Conservation (phyloP, 2,113 vertebrate species). For the Trichechus manatus region DNA sequence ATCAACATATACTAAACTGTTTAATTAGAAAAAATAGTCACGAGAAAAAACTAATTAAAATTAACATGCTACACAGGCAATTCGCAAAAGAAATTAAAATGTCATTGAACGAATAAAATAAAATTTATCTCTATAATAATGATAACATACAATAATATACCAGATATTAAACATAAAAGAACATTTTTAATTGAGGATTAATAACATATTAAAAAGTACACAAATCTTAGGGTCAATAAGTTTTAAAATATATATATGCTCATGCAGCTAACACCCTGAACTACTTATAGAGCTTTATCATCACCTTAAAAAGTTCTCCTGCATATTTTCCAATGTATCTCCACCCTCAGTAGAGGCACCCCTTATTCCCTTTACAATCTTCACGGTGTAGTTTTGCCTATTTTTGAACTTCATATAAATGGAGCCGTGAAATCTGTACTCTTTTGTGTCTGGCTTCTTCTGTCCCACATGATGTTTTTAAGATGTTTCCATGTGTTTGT, state of each 20-base stretch:
- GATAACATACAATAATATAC: background rate
- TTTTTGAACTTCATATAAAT: background rate
- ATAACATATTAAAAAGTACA: background rate
- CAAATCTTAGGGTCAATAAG: background rate
- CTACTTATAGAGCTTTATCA: background rate
- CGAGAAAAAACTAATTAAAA: background rate
- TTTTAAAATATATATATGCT: background rate
- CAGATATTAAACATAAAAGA: background rate
- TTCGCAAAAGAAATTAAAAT: slow-evolving; percentile 27
- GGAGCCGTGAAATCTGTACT: background rate
- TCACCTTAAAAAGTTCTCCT: background rate
- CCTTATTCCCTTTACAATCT: background rate
- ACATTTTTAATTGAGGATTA: background rate
- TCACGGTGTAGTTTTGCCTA: background rate
- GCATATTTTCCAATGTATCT: background rate
- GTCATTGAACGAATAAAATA: background rate
- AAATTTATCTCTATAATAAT: background rate
- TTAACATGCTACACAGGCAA: background rate
- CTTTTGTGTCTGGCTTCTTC: background rate
- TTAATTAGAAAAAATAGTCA: background rate
- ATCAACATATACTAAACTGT: background rate
- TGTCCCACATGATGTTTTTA: background rate
- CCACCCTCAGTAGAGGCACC: background rate
- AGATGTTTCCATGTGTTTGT: background rate
- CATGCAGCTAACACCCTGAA: background rate